Evolutionary conservation across 2,888 invertebrate species (phyloP).

Genomic region (Zele albiditarsus): DNA sequence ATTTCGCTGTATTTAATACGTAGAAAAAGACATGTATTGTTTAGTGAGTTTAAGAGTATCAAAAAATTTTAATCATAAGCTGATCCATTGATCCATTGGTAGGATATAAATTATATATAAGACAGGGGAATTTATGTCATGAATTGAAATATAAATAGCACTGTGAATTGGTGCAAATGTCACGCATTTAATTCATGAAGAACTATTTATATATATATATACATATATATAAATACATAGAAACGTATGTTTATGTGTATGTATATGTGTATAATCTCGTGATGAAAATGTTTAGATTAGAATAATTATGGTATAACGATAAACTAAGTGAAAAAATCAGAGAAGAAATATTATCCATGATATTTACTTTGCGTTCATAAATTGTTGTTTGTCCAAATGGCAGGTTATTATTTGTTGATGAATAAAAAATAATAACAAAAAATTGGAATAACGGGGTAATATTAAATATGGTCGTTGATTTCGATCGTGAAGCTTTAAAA

Average conservation of each 20-base stretch:
- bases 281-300: background rate
- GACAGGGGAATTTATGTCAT: background rate
- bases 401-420: background rate
- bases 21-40: background rate
- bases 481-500: constrained; percentile 25
- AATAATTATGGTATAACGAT: background rate
- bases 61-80: background rate
- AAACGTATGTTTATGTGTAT: background rate
- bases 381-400: constrained; percentile 22
- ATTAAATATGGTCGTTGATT: constrained; percentile 20
- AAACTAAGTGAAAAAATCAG: background rate
- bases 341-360: background rate
- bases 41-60: background rate
- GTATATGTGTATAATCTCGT: background rate
- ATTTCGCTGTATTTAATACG: background rate
- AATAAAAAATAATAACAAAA: background rate
- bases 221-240: background rate
- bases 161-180: background rate
- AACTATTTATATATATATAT: background rate
- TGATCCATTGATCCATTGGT: background rate
- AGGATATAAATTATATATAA: background rate
- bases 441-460: constrained; percentile 25
- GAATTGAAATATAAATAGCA: background rate
- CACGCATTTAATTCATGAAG: too few relatives aligned
- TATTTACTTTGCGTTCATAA: background rate